phyloP scores from a whole-genome alignment of 2,888 invertebrate genomes.

The Mellilla xanthometata region DNA sequence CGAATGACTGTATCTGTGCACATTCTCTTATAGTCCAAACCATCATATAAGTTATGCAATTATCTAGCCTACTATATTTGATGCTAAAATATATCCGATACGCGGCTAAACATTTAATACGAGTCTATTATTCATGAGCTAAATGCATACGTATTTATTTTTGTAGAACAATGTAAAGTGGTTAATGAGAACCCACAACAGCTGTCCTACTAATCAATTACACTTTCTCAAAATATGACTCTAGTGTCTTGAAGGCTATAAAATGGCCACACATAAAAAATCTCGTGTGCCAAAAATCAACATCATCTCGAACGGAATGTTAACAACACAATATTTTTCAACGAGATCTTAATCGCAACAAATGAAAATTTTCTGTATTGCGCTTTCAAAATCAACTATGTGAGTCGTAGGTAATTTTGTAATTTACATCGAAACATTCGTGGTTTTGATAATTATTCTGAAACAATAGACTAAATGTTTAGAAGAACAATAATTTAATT shows the following conservation, averaged over 20 bases:
- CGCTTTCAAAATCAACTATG: conserved; percentile 53
- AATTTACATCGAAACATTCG: conserved; percentile 40
- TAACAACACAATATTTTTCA: conserved; percentile 77
- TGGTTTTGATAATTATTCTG: conserved; percentile 55
- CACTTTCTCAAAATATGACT: conserved; percentile 66
- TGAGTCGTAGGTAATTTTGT: conserved; percentile 32
- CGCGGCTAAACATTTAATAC: conserved; percentile 11
- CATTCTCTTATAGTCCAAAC: too few relatives aligned
- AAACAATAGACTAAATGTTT: conserved; percentile 65
- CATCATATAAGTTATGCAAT: too few relatives aligned
- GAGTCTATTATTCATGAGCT: conserved; percentile 13
- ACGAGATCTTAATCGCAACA: conserved; percentile 70
- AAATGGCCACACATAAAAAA: conserved; percentile 69
- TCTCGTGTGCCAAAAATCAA: conserved; percentile 74
- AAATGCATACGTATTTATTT: conserved; percentile 33
- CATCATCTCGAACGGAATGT: conserved; percentile 70
- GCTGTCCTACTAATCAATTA: conserved; percentile 75
- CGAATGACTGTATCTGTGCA: too few relatives aligned
- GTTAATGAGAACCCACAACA: conserved; percentile 57
- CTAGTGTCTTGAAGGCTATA: conserved; percentile 66
- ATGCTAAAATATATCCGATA: conserved; percentile 1
- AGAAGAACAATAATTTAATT: conserved; percentile 67
- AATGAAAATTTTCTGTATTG: conserved; percentile 67
- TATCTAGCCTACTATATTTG: background rate
- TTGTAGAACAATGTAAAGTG: conserved; percentile 56